Evolutionary conservation across 1,140 invertebrate genomes (phyloP), one percentile per base, ranked within the genome.

Genomic region (Drosophila orena): DNA sequence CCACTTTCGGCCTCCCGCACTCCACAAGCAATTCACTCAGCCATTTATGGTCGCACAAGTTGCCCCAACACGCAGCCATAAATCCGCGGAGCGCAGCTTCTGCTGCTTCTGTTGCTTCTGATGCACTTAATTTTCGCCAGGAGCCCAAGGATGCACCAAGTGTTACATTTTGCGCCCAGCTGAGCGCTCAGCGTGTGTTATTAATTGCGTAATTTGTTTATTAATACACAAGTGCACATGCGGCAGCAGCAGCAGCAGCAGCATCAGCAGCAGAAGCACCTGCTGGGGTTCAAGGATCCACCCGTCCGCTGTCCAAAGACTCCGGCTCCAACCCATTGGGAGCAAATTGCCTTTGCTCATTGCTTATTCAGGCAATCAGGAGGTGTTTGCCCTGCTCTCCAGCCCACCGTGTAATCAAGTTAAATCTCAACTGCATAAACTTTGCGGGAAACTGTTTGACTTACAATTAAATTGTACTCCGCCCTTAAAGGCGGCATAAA

Each of bases 181-280:
- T 88, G 83, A 73, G 83, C 61, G 72, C 83, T 79, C 79, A 86
- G 50, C 77, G 84, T 70, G 83, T 86, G 83, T 88, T 72, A 86
- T 88, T 86, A 86, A 86, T 88, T 86, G 79, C 79, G 83, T 88
- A 79, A 88, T 83, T 77, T 79, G 83, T 81, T 81, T 88, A 88
- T 86, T 81, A 86, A 86, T 86, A 86, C 62, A 49, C 81, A 81
- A 75, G 24, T 55, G 75, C 47, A 47, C 54, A 71, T 56, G 37
- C 44, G 55, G 40, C 46, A 22, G 15, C 15, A 42, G 30, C 66
- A 58, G 22, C 22, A 22, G n/a, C 8, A 42, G 30, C n/a, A n/a
- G n/a, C n/a, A n/a, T n/a, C n/a, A n/a, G 40, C 46, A 22, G 15
- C 15, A 42, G 30, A 59, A 58, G 22, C 66, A 58, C 60, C 42